phyloP scores from a whole-genome alignment of 2,797 vertebrate genomes.

The Rousettus madagascariensis region DNA sequence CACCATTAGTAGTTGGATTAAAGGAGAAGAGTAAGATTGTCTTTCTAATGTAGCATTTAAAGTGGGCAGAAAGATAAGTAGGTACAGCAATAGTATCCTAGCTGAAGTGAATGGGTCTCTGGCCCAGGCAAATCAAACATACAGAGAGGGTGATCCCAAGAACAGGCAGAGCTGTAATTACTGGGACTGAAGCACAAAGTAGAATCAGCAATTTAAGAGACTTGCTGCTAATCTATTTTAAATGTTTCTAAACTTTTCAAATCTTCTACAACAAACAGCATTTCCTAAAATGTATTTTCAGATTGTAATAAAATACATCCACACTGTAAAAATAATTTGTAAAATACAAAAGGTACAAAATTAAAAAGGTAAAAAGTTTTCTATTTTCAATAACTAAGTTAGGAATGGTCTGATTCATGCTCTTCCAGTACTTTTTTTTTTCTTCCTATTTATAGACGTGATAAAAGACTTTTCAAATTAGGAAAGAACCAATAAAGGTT shows the following conservation, averaged over 20 bases:
- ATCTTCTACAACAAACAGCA: not conserved
- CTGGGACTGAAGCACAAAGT: not conserved
- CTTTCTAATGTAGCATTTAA: not conserved
- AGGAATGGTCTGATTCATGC: not conserved
- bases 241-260: not conserved
- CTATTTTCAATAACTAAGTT: not conserved
- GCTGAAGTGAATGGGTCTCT: not conserved
- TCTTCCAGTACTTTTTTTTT: not conserved
- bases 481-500: not conserved
- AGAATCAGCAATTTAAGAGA: not conserved
- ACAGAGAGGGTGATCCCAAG: not conserved
- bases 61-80: not conserved
- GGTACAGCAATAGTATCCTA: not conserved
- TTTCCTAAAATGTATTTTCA: constrained; percentile 31
- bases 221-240: not conserved
- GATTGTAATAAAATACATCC: not conserved
- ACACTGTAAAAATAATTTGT: not conserved
- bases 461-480: not conserved
- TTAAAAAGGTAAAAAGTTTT: not conserved
- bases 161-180: not conserved
- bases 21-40: not conserved
- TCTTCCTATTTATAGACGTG: not conserved
- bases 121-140: not conserved
- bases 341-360: not conserved
- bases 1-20: not conserved